Evolutionary conservation across 2,888 invertebrate genomes (phyloP).

Genomic region (Creontiades dilutus): DNA sequence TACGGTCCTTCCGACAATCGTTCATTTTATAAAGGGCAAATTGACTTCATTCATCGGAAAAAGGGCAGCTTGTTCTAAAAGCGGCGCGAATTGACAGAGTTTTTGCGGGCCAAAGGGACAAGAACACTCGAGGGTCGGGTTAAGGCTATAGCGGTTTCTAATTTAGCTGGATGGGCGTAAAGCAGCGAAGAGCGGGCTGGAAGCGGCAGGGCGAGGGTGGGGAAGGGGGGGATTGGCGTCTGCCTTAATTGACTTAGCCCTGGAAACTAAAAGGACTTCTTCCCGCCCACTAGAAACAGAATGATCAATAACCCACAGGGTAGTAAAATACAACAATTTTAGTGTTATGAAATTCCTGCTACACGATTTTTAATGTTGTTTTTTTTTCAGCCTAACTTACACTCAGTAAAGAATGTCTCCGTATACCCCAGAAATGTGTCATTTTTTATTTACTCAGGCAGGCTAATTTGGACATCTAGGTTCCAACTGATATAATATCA

Average conservation of each 20-base stretch:
- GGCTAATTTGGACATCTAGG: too few species aligned
- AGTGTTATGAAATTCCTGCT: background rate
- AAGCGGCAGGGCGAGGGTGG: background rate
- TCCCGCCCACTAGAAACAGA: slow-evolving; percentile 21
- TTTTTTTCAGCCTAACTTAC: too few species aligned
- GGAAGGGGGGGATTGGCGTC: slow-evolving; percentile 10
- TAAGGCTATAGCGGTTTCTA: slow-evolving; percentile 23
- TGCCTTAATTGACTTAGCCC: slow-evolving; percentile 45
- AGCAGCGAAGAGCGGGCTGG: background rate
- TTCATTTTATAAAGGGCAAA: too few species aligned
- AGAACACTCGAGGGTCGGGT: slow-evolving; percentile 16
- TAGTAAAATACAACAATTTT: background rate
- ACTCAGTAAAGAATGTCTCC: too few species aligned
- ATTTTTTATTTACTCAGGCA: too few species aligned
- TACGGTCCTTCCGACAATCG: too few species aligned
- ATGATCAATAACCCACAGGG: slow-evolving; percentile 32
- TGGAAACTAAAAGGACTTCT: slow-evolving; percentile 39
- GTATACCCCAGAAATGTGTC: too few species aligned
- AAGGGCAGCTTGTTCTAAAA: background rate
- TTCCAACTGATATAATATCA: too few species aligned
- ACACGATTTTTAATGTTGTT: too few species aligned
- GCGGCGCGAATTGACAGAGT: background rate
- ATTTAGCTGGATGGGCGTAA: slow-evolving; percentile 32
- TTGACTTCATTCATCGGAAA: slow-evolving; percentile 9
- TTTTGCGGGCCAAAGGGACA: slow-evolving; percentile 2